Evolutionary conservation across 2,888 invertebrate species (phyloP).

Genomic region (Linnaemya tessellans): DNA sequence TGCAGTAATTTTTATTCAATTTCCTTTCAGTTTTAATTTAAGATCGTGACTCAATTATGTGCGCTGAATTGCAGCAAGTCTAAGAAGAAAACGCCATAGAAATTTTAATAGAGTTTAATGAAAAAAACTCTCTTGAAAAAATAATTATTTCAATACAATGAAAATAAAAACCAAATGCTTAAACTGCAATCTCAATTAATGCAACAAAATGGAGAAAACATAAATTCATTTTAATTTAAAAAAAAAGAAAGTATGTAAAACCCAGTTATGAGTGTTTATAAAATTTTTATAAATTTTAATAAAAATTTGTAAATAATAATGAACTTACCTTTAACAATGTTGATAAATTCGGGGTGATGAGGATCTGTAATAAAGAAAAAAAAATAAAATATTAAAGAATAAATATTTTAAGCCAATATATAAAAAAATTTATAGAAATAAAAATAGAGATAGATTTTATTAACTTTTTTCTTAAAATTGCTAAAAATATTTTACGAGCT

Average conservation of each 20-base stretch:
- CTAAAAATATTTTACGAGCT: too few species aligned
- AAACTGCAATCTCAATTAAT: conserved; percentile 47
- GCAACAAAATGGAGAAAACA: not conserved
- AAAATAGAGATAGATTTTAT: too few species aligned
- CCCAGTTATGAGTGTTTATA: too few species aligned
- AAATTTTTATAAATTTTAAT: not conserved
- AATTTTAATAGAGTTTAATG: not conserved
- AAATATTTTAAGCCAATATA: too few species aligned
- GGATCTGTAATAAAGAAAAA: not conserved
- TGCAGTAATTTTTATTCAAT: conserved; percentile 30
- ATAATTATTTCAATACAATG: not conserved
- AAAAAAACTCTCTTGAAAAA: conserved; percentile 18
- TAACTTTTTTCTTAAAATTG: too few species aligned
- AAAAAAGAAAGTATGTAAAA: too few species aligned
- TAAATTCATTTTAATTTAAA: not conserved
- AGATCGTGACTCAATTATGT: conserved; percentile 62
- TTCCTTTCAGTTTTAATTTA: conserved; percentile 50
- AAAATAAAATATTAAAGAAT: not conserved
- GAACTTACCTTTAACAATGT: not conserved
- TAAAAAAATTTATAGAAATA: too few species aligned
- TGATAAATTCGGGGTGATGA: not conserved
- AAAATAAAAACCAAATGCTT: not conserved
- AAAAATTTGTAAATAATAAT: not conserved
- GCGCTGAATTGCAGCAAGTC: conserved; percentile 50
- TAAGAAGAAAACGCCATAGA: not conserved